phyloP scores from a whole-genome alignment of 2,888 invertebrate species.

The Cyrtodaria siliqua region DNA sequence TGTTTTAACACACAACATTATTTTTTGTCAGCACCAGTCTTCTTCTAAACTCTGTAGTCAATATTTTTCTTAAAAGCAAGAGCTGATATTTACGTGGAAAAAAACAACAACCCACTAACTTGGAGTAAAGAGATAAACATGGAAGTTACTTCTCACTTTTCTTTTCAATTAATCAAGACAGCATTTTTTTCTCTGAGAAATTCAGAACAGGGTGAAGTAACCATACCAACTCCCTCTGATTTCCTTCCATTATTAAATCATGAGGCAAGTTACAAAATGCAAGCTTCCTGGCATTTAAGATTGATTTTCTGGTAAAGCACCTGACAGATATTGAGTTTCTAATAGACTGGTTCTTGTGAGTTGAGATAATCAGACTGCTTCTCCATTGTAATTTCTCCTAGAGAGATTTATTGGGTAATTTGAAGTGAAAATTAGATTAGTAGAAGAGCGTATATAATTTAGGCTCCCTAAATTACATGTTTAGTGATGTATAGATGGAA shows the following conservation, averaged over 20 bases:
- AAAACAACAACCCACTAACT: no score
- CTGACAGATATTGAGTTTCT: conserved; percentile 38
- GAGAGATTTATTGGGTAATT: conserved; percentile 62
- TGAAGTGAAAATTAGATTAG: conserved; percentile 64
- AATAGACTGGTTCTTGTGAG: conserved; percentile 53
- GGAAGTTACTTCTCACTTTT: no score
- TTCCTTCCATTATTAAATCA: conserved; percentile 44
- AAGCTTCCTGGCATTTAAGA: conserved; percentile 44
- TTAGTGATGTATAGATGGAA: conserved; percentile 42
- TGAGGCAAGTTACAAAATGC: conserved; percentile 51
- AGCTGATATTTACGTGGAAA: no score
- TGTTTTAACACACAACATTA: no score
- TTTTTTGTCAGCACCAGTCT: no score
- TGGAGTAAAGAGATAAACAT: no score
- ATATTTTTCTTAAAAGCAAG: no score
- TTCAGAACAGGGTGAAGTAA: conserved; percentile 23
- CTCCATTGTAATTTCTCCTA: conserved; percentile 49
- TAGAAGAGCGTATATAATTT: conserved; percentile 53
- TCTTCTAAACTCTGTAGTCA: no score
- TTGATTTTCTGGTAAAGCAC: conserved; percentile 42
- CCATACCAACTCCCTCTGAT: conserved; percentile 16
- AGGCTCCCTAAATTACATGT: conserved; percentile 54
- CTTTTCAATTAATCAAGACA: no score
- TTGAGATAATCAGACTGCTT: conserved; percentile 50
- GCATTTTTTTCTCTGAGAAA: no score